These are phyloP conservation scores for Scaptomyza pallida DNA, from an alignment of 1,140 invertebrate species.

Conservation along the genomic window DNA sequence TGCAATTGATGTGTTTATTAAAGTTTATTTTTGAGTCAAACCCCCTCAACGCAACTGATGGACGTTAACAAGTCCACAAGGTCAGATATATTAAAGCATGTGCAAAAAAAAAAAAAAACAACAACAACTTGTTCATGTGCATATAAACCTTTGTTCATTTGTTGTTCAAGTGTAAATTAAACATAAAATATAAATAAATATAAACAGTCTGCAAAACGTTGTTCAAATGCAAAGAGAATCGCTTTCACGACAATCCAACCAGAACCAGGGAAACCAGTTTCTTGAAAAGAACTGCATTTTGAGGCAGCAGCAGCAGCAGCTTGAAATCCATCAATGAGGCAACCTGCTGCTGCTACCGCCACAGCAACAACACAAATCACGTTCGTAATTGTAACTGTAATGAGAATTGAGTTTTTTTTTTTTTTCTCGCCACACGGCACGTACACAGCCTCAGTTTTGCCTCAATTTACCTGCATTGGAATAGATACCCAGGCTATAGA, in stretches of 20 bases:
- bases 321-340: constrained; percentile 25
- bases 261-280: constrained; percentile 49
- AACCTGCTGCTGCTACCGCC: constrained; percentile 20
- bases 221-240: constrained; percentile 45
- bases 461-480: constrained; percentile 28
- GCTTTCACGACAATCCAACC: constrained; percentile 44
- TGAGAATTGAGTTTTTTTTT: constrained; percentile 53
- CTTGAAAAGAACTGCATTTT: constrained; percentile 31
- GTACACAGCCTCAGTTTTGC: constrained; percentile 22
- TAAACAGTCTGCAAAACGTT: constrained; percentile 33
- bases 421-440: constrained; percentile 36
- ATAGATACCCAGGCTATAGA: constrained; percentile 17
- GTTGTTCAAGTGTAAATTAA: constrained; percentile 24
- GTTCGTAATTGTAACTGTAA: constrained; percentile 77
- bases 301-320: constrained; percentile 25
- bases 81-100: constrained; percentile 58
- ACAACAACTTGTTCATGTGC: constrained; percentile 28
- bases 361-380: constrained; percentile 60
- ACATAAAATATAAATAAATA: constrained; percentile 40
- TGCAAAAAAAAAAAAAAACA: constrained; percentile 56
- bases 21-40: constrained; percentile 34
- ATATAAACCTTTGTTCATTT: constrained; percentile 1
- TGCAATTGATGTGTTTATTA: constrained; percentile 57
- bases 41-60: constrained; percentile 3
- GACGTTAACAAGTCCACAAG: constrained; percentile 61